Evolutionary conservation across 2,888 invertebrate species (phyloP).

Genomic region (Rhingia rostrata): DNA sequence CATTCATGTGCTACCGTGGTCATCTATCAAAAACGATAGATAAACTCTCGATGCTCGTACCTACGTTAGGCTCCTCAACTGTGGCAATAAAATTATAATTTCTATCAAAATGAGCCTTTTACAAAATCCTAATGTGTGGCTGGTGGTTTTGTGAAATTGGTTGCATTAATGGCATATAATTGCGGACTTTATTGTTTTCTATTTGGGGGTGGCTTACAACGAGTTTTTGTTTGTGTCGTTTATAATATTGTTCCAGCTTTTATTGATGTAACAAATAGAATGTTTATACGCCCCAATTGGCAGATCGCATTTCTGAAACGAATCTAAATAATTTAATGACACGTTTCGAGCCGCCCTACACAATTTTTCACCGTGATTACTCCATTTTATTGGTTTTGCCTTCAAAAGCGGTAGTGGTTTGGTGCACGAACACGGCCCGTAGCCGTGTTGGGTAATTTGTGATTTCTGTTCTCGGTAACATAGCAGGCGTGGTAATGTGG

Average conservation of each 20-base stretch:
- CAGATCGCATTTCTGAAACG: constrained; percentile 24
- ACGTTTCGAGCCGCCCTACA: constrained; percentile 53
- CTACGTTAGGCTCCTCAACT: not conserved
- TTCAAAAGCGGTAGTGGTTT: not conserved
- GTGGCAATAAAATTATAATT: constrained; percentile 13
- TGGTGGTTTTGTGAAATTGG: constrained; percentile 13
- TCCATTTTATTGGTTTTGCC: constrained; percentile 62
- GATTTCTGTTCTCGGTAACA: constrained; percentile 48
- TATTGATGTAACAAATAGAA: constrained; percentile 69
- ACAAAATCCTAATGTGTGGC: not conserved
- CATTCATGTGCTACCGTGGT: no score
- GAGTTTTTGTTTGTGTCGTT: not conserved
- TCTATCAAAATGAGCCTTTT: not conserved
- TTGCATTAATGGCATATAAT: constrained; percentile 38
- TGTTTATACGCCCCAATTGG: constrained; percentile 37
- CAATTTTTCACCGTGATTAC: constrained; percentile 65
- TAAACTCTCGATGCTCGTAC: not conserved
- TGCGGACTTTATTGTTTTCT: constrained; percentile 42
- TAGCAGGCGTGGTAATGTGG: constrained; percentile 45
- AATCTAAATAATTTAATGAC: constrained; percentile 68
- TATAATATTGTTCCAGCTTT: constrained; percentile 22
- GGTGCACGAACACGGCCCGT: not conserved
- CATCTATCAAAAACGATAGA: not conserved
- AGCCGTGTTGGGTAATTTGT: constrained; percentile 30
- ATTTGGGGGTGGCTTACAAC: not conserved